Conservation (phyloP, 2,888 invertebrate genomes). For the Corbicula japonica region DNA sequence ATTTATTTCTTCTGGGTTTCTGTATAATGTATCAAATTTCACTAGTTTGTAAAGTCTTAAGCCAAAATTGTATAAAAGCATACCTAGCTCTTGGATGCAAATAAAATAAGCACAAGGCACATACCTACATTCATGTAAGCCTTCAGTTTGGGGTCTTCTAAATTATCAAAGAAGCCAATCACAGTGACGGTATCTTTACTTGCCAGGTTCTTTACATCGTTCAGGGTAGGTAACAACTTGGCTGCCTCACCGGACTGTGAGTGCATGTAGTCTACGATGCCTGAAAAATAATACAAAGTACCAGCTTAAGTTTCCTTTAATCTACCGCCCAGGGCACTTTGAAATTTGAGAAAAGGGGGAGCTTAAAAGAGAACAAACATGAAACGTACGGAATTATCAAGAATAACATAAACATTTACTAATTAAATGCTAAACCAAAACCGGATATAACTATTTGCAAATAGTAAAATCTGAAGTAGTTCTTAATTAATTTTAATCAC, state of each 20-base stretch:
- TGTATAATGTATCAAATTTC: too few species aligned
- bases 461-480: too few species aligned
- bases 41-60: too few species aligned
- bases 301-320: not conserved
- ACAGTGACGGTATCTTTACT: constrained; percentile 87
- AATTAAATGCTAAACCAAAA: too few species aligned
- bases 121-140: constrained; percentile 87
- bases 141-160: constrained; percentile 85
- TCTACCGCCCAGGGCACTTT: not conserved
- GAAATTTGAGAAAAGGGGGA: not conserved
- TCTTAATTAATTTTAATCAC: too few species aligned
- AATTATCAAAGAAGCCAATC: constrained; percentile 88
- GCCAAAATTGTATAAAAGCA: too few species aligned
- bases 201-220: constrained; percentile 85
- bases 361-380: not conserved
- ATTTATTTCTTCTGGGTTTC: too few species aligned
- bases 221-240: constrained; percentile 79
- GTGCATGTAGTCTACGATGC: constrained; percentile 88
- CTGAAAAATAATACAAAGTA: constrained; percentile 70
- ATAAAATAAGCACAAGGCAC: constrained; percentile 11
- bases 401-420: too few species aligned
- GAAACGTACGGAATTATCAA: too few species aligned
- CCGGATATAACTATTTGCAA: too few species aligned
- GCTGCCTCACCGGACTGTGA: constrained; percentile 87
- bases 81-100: too few species aligned